Percentiles rank a stretch among this genome's conserved stretches.
phyloP scores from a whole-genome alignment of 2,113 vertebrate species.

The Addax nasomaculatus region DNA sequence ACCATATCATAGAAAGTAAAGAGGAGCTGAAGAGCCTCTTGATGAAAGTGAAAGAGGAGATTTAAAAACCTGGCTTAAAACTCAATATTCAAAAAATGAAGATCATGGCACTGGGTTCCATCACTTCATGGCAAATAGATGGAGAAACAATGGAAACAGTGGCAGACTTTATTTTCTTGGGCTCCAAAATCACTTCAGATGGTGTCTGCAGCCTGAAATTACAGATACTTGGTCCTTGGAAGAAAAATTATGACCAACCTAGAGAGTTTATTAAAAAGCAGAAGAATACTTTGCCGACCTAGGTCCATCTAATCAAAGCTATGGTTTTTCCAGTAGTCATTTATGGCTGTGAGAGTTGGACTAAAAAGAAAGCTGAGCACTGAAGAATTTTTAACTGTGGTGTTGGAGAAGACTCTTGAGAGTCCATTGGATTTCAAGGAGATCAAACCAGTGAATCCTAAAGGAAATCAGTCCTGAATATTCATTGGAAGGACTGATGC shows the following conservation, averaged over 20 bases:
- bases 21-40: not conserved
- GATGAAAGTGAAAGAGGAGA: not conserved
- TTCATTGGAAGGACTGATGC: not conserved
- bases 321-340: not conserved
- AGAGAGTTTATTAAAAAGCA: not conserved
- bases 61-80: not conserved
- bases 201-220: not conserved
- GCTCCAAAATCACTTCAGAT: not conserved
- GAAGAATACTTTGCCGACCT: not conserved
- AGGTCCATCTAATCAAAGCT: not conserved
- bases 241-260: not conserved
- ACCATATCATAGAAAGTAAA: accelerated
- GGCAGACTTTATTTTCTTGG: not conserved
- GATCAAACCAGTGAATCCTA: not conserved
- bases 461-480: not conserved
- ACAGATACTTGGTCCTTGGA: not conserved
- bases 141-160: not conserved
- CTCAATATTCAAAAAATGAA: not conserved
- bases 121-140: not conserved
- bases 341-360: not conserved
- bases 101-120: not conserved
- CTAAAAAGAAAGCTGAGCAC: not conserved
- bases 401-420: not conserved
- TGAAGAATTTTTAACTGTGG: not conserved
- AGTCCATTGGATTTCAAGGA: not conserved